A percentile compares a stretch with the other conserved stretches of the same genome.
Conservation (phyloP, 2,888 invertebrate genomes). For the Synergus gifuensis region DNA sequence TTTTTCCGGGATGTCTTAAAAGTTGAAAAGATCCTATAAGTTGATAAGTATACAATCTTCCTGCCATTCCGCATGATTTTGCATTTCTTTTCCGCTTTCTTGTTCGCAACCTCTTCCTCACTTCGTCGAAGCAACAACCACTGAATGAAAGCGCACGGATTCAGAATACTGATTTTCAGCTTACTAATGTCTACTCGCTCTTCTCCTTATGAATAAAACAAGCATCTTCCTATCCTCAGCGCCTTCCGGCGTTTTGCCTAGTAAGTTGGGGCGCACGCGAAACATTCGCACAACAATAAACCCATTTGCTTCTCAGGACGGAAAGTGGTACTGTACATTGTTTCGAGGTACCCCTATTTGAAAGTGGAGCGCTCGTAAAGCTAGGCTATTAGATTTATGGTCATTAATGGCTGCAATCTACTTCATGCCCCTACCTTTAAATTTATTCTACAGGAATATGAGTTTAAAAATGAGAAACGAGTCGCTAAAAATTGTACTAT, state of each 20-base stretch:
- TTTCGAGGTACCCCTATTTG: neutral
- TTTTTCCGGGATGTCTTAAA: neutral
- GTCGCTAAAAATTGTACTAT: neutral
- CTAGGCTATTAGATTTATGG: neutral
- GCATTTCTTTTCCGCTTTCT: neutral
- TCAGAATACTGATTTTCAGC: conserved; percentile 66
- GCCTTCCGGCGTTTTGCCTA: neutral
- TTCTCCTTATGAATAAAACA: conserved; percentile 66
- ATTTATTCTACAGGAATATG: neutral
- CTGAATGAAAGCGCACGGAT: conserved; percentile 56
- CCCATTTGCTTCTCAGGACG: neutral
- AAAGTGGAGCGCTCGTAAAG: neutral
- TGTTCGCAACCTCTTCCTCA: too few species aligned
- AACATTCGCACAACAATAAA: conserved; percentile 2
- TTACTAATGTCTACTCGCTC: conserved; percentile 54
- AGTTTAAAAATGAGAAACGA: neutral
- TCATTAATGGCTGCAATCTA: conserved; percentile 1
- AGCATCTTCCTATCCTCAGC: conserved; percentile 24
- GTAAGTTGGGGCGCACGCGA: conserved; percentile 2
- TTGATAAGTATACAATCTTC: neutral
- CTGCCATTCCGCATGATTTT: neutral
- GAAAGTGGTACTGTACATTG: conserved; percentile 1
- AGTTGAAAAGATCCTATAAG: neutral
- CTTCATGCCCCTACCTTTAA: neutral
- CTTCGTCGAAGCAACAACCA: conserved; percentile 45